These are phyloP conservation scores for Hemichromis elongatus DNA, from an alignment of 2,113 vertebrate species.

Conservation along the genomic window DNA sequence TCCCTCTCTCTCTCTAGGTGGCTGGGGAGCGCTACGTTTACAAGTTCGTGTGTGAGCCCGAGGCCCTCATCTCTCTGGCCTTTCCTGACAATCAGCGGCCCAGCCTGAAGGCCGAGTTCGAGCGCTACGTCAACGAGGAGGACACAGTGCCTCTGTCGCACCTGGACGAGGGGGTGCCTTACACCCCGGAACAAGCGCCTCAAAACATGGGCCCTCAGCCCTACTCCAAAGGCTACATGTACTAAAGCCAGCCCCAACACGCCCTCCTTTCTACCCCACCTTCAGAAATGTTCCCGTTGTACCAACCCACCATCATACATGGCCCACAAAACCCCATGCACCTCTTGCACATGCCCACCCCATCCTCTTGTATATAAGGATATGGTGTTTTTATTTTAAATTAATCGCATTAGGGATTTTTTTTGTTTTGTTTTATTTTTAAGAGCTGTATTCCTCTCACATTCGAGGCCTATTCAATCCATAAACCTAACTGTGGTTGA, in stretches of 20 bases:
- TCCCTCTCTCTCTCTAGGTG: slow-evolving; percentile 73
- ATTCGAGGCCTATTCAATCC: slow-evolving; percentile 68
- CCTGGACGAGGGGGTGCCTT: slow-evolving; percentile 81
- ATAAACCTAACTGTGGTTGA: slow-evolving; percentile 75
- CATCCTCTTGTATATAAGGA: slow-evolving; percentile 72
- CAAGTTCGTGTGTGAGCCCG: slow-evolving; percentile 97
- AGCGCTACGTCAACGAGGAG: slow-evolving; percentile 88
- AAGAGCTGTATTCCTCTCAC: slow-evolving; percentile 73
- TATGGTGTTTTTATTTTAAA: slow-evolving; percentile 74
- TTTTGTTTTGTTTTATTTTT: slow-evolving; percentile 47
- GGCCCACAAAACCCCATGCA: slow-evolving; percentile 14
- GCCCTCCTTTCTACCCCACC: neutral
- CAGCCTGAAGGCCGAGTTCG: slow-evolving; percentile 83
- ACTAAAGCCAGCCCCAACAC: slow-evolving; percentile 69
- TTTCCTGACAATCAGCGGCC: slow-evolving; percentile 93
- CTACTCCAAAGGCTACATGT: slow-evolving; percentile 89
- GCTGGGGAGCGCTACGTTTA: slow-evolving; percentile 98
- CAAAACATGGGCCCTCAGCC: slow-evolving; percentile 79
- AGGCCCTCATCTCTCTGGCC: slow-evolving; percentile 92
- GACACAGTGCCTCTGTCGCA: slow-evolving; percentile 94
- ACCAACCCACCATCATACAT: slow-evolving; percentile 51
- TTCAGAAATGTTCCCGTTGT: slow-evolving; percentile 47
- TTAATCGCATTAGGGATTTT: slow-evolving; percentile 75
- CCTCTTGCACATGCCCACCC: slow-evolving; percentile 71
- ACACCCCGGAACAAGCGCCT: slow-evolving; percentile 74